Conservation (phyloP, 2,888 invertebrate species). For the Ophonus ardosiacus region DNA sequence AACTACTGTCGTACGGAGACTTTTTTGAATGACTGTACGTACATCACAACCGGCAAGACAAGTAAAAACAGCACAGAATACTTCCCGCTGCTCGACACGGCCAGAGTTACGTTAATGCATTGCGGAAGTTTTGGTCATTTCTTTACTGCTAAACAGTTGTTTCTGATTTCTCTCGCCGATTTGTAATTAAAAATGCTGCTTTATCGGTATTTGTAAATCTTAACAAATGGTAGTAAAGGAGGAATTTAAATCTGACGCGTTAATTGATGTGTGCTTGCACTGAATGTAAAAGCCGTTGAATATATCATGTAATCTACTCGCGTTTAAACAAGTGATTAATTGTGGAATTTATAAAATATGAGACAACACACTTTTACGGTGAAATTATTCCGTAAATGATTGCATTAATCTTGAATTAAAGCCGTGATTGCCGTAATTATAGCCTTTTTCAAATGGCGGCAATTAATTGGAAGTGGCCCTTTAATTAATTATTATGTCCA, state of each 20-base stretch:
- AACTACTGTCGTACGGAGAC: too few relatives aligned
- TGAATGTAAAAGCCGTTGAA: constrained; percentile 14
- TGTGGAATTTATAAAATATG: constrained; percentile 9
- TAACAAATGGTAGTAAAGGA: constrained; percentile 9
- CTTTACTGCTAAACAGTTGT: too few relatives aligned
- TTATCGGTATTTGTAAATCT: too few relatives aligned
- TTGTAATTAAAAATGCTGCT: constrained; percentile 24
- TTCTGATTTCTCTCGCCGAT: constrained; percentile 2
- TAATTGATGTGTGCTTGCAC: constrained; percentile 17
- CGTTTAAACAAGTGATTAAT: constrained; percentile 35
- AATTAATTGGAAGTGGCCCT: constrained; percentile 15
- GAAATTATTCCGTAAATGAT: neutral
- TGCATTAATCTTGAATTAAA: constrained; percentile 11
- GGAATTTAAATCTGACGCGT: constrained; percentile 17
- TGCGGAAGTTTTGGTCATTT: too few relatives aligned
- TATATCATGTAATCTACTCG: constrained; percentile 20
- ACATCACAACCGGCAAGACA: too few relatives aligned
- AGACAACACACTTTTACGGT: constrained; percentile 9
- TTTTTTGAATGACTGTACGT: too few relatives aligned
- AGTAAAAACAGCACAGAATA: too few relatives aligned
- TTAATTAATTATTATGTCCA: constrained; percentile 22
- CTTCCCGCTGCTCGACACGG: too few relatives aligned
- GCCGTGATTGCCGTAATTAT: constrained; percentile 13
- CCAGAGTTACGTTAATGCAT: too few relatives aligned
- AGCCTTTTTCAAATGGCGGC: constrained; percentile 22